Percentiles rank a stretch among this genome's conserved stretches.
Conservation (phyloP, 2,113 vertebrate genomes). For the Elaphurus davidianus region DNA sequence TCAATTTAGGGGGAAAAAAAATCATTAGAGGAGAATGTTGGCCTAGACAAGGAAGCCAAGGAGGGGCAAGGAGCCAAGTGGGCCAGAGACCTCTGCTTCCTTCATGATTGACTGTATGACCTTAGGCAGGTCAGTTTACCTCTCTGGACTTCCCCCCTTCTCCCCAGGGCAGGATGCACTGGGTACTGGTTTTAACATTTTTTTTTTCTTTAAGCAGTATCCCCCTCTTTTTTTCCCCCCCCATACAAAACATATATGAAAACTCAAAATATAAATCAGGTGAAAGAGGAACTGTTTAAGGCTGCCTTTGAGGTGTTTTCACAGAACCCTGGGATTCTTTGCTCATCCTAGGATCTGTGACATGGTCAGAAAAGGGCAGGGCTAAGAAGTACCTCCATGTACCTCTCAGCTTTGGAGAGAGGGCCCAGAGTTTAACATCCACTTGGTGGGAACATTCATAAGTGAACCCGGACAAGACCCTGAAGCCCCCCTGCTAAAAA, state of each 20-base stretch:
- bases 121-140: background rate
- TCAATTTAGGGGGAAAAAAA: background rate
- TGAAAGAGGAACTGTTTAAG: background rate
- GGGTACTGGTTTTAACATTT: background rate
- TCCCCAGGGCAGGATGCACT: background rate
- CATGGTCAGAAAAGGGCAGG: background rate
- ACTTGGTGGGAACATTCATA: background rate
- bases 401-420: background rate
- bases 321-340: background rate
- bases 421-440: background rate
- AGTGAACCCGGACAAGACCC: background rate
- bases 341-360: background rate
- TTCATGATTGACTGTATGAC: background rate
- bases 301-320: background rate
- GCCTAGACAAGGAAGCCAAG: background rate
- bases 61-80: background rate
- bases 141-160: background rate
- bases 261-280: background rate
- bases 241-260: background rate
- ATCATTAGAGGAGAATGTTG: conserved; percentile 10
- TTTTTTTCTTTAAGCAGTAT: background rate
- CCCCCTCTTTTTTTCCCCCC: background rate
- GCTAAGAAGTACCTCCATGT: background rate
- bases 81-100: background rate
- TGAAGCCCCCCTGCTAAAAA: background rate